phyloP scores from a whole-genome alignment of 2,888 invertebrate species.

The Argyresthia goedartella region DNA sequence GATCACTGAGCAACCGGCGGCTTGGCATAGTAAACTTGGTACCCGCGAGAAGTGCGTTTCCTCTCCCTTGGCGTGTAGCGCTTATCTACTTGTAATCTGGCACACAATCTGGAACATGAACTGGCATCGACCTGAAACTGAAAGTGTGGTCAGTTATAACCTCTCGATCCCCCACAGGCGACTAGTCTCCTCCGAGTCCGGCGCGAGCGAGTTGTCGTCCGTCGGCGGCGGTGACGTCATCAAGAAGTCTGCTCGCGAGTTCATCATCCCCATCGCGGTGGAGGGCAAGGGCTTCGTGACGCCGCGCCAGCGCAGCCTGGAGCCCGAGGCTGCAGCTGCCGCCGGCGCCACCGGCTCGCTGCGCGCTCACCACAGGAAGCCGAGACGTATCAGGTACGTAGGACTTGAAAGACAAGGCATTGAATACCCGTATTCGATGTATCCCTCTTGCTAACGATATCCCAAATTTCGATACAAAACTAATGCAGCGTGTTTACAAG shows the following conservation, averaged over 20 bases:
- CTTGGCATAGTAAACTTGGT: too few relatives aligned
- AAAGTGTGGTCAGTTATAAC: too few relatives aligned
- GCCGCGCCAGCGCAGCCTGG: constrained; percentile 79
- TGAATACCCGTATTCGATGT: not conserved
- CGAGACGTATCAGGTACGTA: constrained; percentile 79
- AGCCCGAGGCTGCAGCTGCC: constrained; percentile 77
- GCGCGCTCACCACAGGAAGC: too few relatives aligned
- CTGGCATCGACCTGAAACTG: too few relatives aligned
- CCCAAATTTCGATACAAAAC: too few relatives aligned
- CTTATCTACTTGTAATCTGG: too few relatives aligned
- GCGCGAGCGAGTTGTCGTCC: constrained; percentile 62
- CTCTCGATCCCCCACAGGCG: constrained; percentile 35
- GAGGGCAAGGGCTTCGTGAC: constrained; percentile 91
- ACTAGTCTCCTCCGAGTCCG: constrained; percentile 76
- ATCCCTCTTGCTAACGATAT: too few relatives aligned
- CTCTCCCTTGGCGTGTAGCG: too few relatives aligned
- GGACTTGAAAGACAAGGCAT: not conserved
- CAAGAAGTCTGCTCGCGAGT: constrained; percentile 90
- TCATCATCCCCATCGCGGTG: constrained; percentile 93
- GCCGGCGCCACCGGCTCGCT: constrained; percentile 50
- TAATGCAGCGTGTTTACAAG: too few relatives aligned
- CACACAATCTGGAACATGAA: too few relatives aligned
- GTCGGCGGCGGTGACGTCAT: constrained; percentile 73
- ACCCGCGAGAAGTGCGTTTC: too few relatives aligned
- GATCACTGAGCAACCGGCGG: too few relatives aligned